phyloP scores from a whole-genome alignment of 2,113 vertebrate species.

The Ahaetulla prasina region DNA sequence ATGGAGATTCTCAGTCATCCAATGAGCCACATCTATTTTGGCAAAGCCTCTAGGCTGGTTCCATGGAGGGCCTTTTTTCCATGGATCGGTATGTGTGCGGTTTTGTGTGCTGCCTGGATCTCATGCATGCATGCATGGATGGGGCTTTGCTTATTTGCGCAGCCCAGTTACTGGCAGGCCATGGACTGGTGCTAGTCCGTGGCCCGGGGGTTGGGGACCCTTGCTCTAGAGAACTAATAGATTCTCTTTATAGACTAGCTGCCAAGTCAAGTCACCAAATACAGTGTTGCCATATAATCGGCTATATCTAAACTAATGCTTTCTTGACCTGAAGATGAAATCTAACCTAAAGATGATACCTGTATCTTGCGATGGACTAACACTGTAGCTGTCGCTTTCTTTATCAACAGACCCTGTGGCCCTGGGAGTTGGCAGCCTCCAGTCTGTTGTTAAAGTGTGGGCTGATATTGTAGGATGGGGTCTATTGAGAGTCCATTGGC shows the following conservation, averaged over 20 bases:
- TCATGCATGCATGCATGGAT: neutral
- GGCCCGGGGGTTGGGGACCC: neutral
- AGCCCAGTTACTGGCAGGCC: neutral
- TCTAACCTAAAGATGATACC: conserved; percentile 62
- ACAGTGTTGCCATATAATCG: neutral
- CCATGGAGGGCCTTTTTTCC: neutral
- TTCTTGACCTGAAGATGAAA: neutral
- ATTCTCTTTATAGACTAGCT: neutral
- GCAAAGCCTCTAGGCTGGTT: neutral
- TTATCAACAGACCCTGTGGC: conserved; percentile 95
- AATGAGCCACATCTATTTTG: neutral
- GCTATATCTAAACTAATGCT: fast-evolving
- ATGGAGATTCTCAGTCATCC: neutral
- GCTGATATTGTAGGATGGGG: conserved; percentile 95
- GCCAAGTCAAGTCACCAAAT: neutral
- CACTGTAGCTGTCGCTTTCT: conserved; percentile 98
- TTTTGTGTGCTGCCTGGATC: neutral
- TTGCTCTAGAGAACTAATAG: neutral
- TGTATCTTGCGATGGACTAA: conserved; percentile 98
- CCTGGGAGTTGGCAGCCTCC: conserved; percentile 92
- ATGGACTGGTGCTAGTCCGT: neutral
- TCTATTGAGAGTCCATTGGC: conserved; percentile 98
- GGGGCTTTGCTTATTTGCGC: neutral
- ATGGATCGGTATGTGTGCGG: neutral
- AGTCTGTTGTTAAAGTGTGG: conserved; percentile 96